Base-by-base conservation (phyloP, 2,113 vertebrate species). In the Ciconia stormi region DNA sequence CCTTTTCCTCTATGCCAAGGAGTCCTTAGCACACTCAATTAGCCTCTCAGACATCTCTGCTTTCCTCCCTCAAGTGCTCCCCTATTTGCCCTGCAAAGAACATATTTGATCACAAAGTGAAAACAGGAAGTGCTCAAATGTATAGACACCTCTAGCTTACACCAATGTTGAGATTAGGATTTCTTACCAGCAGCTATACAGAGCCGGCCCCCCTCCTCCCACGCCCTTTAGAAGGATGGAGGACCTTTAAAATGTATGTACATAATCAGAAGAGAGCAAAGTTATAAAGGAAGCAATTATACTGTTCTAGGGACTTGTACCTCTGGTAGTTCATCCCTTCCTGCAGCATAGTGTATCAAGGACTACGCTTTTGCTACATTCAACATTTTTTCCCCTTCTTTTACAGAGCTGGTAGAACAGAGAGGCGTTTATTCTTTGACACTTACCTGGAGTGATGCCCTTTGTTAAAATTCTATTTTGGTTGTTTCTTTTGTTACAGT, bases 81-180 rank as follows among this genome's bases (percentile, higher is more conserved):
- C 97, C 97, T 97, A 97, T 98, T 98, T 98, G 98, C 98, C 98
- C 97, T 98, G 97, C 98, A 98, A 99, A 99, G 99, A 99, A 98
- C 97, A 98, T 98, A 98, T 98, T 99, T 98, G 98, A 98, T 98
- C 96, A 66, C 22, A n/a, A 98, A 99, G 98, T 98, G 98, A 99
- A 99, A 99, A 99, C 99, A 99, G 99, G 98, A 99, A 99, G 98
- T 98, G 98, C 98, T 99, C 98, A 95, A 97, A 98, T 98, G 98
- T 98, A 99, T 99, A 99, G 99, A 98, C 98, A 98, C 97, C 97
- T 98, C 98, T 97, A 98, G 96, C 79, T 97, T 95, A 89, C 96
- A 96, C 98, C 98, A 97, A 10, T 67, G 87, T 93, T 95, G 76
- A 92, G 96, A 95, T 91, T 82, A 97, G 96, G 85, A 96, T 97